phyloP scores from a whole-genome alignment of 2,113 vertebrate genomes.

The Alligator mississippiensis region DNA sequence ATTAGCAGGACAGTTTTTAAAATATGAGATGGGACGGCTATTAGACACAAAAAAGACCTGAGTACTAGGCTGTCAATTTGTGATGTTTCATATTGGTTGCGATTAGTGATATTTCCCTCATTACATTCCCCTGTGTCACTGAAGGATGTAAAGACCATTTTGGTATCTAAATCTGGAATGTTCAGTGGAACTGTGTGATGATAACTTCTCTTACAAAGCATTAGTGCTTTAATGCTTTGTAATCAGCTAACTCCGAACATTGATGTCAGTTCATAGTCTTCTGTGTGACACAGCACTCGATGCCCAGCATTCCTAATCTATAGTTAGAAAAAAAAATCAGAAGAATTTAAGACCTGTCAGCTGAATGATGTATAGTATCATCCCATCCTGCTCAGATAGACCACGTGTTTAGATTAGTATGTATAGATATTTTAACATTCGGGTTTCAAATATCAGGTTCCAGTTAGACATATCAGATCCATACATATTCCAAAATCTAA shows the following conservation, averaged over 20 bases:
- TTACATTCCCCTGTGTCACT: background rate
- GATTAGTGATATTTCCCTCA: background rate
- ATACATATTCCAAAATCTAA: background rate
- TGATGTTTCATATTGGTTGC: background rate
- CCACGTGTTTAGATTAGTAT: background rate
- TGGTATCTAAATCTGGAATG: background rate
- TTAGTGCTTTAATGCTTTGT: background rate
- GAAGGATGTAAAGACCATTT: background rate
- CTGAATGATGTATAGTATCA: background rate
- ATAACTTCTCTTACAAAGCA: background rate
- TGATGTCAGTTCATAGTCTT: background rate
- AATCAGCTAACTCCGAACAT: background rate
- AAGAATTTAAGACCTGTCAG: background rate
- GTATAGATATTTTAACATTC: background rate
- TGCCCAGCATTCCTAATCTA: background rate
- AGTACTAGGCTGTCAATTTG: background rate
- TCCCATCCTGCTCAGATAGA: background rate
- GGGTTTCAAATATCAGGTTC: slow-evolving; percentile 25
- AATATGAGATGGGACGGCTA: slow-evolving; percentile 14
- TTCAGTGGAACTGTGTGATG: background rate
- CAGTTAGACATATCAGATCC: background rate
- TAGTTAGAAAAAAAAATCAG: background rate
- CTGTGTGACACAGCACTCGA: background rate
- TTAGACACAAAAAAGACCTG: background rate
- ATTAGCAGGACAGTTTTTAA: background rate